Percentiles rank a stretch among this genome's conserved stretches.
phyloP scores from a whole-genome alignment of 2,797 vertebrate species.

The Steatocranus sp. region DNA sequence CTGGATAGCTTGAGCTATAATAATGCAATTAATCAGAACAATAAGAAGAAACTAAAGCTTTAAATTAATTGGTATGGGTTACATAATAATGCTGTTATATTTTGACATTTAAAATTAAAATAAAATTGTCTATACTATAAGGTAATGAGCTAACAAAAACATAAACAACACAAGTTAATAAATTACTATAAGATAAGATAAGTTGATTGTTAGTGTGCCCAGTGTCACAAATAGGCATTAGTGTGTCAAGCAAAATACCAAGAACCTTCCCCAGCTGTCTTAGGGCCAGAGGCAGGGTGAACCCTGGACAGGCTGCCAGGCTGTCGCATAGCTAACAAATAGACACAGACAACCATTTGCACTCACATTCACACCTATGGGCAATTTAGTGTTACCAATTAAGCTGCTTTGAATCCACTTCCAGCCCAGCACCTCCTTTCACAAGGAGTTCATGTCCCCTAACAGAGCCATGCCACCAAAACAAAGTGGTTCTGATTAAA shows the following conservation, averaged over 20 bases:
- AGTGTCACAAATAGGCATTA: background rate
- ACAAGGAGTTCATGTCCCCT: background rate
- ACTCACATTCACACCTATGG: background rate
- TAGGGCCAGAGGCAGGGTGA: background rate
- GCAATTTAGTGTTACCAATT: background rate
- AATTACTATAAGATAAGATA: background rate
- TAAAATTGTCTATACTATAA: background rate
- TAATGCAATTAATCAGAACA: background rate
- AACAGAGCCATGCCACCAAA: background rate
- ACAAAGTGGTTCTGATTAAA: background rate
- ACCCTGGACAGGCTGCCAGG: background rate
- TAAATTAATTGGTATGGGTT: background rate
- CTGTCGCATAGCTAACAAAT: background rate
- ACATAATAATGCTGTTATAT: background rate
- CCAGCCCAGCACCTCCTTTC: background rate
- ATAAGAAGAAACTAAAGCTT: background rate
- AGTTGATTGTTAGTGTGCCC: background rate
- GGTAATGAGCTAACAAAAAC: background rate
- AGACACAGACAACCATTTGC: background rate
- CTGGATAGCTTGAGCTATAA: background rate
- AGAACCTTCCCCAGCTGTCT: background rate
- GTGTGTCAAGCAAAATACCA: background rate
- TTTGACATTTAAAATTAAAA: background rate
- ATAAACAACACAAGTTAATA: background rate
- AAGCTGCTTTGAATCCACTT: background rate